Percentiles rank a stretch among this genome's conserved stretches.
Evolutionary conservation across 2,888 invertebrate genomes (phyloP).

Genomic region (Mythimna loreyi): DNA sequence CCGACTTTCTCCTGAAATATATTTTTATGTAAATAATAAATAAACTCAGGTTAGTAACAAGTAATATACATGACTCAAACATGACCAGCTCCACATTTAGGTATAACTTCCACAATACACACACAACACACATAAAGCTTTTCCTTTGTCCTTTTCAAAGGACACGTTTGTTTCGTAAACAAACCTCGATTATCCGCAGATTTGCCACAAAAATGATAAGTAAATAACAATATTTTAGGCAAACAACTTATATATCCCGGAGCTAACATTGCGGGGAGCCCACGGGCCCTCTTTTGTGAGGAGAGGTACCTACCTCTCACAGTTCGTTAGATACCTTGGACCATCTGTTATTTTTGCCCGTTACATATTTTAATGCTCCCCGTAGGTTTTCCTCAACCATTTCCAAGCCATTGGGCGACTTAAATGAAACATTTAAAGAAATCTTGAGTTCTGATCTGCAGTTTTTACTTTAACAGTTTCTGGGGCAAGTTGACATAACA

Average conservation of each 20-base stretch:
- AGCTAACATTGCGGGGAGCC: conserved; percentile 81
- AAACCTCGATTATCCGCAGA: conserved; percentile 85
- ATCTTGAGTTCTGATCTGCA: conserved; percentile 75
- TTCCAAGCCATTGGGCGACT: conserved; percentile 84
- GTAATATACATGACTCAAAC: conserved; percentile 28
- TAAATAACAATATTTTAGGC: conserved; percentile 89
- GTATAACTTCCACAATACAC: conserved; percentile 54
- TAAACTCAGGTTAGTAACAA: conserved; percentile 14
- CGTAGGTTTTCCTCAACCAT: conserved; percentile 78
- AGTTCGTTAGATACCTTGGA: conserved; percentile 82
- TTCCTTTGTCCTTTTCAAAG: conserved; percentile 76
- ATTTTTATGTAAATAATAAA: conserved; percentile 6
- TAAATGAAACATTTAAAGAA: conserved; percentile 86
- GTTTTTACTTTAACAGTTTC: conserved; percentile 54
- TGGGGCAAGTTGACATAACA: conserved; percentile 14
- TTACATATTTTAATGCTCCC: conserved; percentile 89
- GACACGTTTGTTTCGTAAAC: conserved; percentile 79
- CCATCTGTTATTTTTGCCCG: conserved; percentile 89
- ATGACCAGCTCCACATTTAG: conserved; percentile 42
- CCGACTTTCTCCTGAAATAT: neutral
- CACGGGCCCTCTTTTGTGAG: conserved; percentile 69
- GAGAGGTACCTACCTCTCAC: conserved; percentile 76
- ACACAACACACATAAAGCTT: conserved; percentile 64
- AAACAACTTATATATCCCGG: conserved; percentile 87
- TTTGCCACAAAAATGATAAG: conserved; percentile 87